phyloP scores from a whole-genome alignment of 2,797 vertebrate species.

The Kryptopterus vitreolus region DNA sequence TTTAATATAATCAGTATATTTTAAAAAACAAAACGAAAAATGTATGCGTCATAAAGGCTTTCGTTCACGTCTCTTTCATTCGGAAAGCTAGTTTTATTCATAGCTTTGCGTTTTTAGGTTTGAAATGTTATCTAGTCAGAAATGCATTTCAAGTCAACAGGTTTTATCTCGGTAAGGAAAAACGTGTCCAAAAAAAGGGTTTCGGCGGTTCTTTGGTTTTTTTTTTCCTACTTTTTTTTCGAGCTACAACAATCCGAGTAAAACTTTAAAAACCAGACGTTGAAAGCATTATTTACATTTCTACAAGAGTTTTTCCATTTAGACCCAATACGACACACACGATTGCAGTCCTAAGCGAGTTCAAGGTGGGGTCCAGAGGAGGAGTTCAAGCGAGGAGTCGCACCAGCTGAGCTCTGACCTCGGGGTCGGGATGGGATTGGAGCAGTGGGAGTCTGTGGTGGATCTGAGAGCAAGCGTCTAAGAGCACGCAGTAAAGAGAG shows the following conservation, averaged over 20 bases:
- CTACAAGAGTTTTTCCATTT: too few species aligned
- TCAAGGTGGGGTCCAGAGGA: conserved; percentile 39
- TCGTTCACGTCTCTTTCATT: neutral
- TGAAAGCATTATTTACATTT: neutral
- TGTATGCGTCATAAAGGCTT: neutral
- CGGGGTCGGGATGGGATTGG: conserved; percentile 78
- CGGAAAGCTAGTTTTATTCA: neutral
- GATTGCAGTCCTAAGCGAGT: conserved; percentile 4
- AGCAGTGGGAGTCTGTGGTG: conserved; percentile 80
- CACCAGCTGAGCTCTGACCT: conserved; percentile 85
- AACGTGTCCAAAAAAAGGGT: conserved; percentile 1
- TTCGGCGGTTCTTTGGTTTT: conserved; percentile 4
- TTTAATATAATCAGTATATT: neutral
- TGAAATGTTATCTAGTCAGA: too few species aligned
- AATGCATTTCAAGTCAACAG: neutral
- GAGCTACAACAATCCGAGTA: neutral
- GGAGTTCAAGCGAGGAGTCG: conserved; percentile 75
- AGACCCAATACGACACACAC: neutral
- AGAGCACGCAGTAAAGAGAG: conserved; percentile 81
- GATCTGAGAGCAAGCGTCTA: conserved; percentile 78
- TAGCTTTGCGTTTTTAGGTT: neutral
- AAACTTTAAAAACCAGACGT: neutral
- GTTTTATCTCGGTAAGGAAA: neutral
- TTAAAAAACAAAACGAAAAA: neutral
- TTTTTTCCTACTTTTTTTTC: too few species aligned